These are phyloP conservation scores for Forpus xanthops DNA, from an alignment of 2,797 vertebrate genomes.

Conservation along the genomic window DNA sequence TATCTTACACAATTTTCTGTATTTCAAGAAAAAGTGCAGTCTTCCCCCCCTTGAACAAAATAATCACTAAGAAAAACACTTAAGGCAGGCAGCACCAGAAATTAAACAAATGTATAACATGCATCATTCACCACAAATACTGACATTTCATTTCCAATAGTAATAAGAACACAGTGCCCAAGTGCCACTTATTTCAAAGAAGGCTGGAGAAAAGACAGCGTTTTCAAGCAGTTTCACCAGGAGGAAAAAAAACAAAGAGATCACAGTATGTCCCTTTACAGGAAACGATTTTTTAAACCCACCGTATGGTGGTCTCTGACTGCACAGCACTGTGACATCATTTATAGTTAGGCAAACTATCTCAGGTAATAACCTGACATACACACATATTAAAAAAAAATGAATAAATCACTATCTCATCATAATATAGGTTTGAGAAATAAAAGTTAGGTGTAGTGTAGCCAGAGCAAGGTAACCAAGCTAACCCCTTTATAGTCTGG, in stretches of 20 bases:
- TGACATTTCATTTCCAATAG: not conserved
- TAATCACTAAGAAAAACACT: not conserved
- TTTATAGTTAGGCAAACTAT: not conserved
- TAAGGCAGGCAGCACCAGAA: not conserved
- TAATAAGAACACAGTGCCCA: not conserved
- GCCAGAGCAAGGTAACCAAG: not conserved
- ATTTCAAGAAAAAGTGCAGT: not conserved
- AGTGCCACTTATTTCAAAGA: not conserved
- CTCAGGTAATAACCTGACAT: not conserved
- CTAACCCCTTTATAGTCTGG: not conserved
- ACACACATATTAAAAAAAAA: not conserved
- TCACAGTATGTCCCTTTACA: not conserved
- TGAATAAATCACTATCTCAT: not conserved
- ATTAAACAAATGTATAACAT: not conserved
- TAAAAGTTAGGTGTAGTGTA: not conserved
- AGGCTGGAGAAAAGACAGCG: not conserved
- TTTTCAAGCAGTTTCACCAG: not conserved
- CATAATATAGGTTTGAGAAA: not conserved
- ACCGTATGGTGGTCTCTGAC: not conserved
- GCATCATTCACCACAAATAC: not conserved
- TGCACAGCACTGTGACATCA: not conserved
- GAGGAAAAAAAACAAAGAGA: not conserved
- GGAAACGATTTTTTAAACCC: not conserved
- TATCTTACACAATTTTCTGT: not conserved
- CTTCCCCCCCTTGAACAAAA: not conserved